Evolutionary conservation across 2,113 vertebrate species (phyloP), one percentile per base, ranked within the genome.

Genomic region (Phalacrocorax carbo): DNA sequence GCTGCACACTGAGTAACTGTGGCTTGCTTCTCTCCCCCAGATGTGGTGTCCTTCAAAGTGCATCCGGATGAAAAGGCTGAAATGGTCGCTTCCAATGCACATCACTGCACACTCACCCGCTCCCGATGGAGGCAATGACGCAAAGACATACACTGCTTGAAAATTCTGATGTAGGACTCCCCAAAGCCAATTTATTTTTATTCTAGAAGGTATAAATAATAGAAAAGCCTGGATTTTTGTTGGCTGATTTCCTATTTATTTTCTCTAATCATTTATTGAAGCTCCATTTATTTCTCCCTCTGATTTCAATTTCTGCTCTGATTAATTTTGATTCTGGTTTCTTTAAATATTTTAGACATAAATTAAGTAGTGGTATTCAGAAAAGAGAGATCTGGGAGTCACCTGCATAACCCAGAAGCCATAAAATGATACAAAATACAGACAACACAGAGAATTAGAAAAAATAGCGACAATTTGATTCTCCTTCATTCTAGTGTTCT

Each of bases 261-360:
- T 94, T 62, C 70, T 55, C 54, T 70, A 18, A 44, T 55, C 61
- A 73, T 82, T 94, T 89, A 73, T 42, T 91, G 65, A 61, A 66
- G 20, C 38, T 93, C 57, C 15, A 42, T 86, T 94, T 71, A 76
- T 48, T 93, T 90, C 54, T 88, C 46, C 57, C 60, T 93, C 60
- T 94, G 68, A 93, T 94, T 97, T 95, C 79, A 93, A 10, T 92
- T 95, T 96, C 77, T 95, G 48, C 81, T 92, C 80, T 89, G 77
- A 83, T 80, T 93, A 62, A 65, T 88, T 96, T 93, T 80, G 16
- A 57, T 80, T 94, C 66, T 70, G 46, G 42, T 86, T 94, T 82
- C 78, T 52, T 94, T 44, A 78, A 89, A 95, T 94, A 79, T 82
- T 93, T 95, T 83, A 79, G 48, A 87, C 84, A 95, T 90, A 97